These are phyloP conservation scores for Exephanes ischioxanthus DNA, from an alignment of 2,888 invertebrate genomes.

Conservation along the genomic window DNA sequence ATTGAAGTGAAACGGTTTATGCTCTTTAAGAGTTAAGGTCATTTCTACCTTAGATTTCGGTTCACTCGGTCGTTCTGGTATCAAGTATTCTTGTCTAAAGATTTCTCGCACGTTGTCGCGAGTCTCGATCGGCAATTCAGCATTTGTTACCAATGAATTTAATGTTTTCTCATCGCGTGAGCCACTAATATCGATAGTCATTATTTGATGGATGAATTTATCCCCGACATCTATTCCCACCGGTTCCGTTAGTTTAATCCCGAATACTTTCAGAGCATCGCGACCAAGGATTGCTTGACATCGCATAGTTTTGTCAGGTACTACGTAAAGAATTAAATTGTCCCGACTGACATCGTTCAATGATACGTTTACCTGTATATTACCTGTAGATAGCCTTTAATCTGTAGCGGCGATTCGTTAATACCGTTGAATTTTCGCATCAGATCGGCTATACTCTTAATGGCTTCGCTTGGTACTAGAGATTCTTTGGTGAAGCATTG, in stretches of 20 bases:
- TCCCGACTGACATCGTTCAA: neutral
- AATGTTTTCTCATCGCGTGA: slow-evolving; percentile 9
- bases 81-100: slow-evolving; percentile 52
- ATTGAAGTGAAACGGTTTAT: slow-evolving; percentile 55
- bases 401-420: slow-evolving; percentile 38
- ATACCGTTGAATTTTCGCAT: slow-evolving; percentile 40
- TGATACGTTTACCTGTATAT: too few species aligned
- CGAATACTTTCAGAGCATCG: slow-evolving; percentile 21
- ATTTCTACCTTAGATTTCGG: slow-evolving; percentile 49
- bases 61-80: slow-evolving; percentile 37
- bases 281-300: slow-evolving; percentile 41
- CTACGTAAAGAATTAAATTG: slow-evolving; percentile 42
- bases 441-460: slow-evolving; percentile 22
- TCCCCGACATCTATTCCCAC: neutral
- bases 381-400: slow-evolving; percentile 45
- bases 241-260: neutral
- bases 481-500: slow-evolving; percentile 54
- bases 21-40: slow-evolving; percentile 44
- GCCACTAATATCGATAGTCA: neutral
- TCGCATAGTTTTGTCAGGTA: slow-evolving; percentile 63
- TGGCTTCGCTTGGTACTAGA: slow-evolving; percentile 44
- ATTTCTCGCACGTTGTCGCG: slow-evolving; percentile 29
- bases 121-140: slow-evolving; percentile 17
- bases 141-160: slow-evolving; percentile 21
- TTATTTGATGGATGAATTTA: neutral